phyloP scores from a whole-genome alignment of 2,113 vertebrate genomes.

The Podilymbus podiceps region DNA sequence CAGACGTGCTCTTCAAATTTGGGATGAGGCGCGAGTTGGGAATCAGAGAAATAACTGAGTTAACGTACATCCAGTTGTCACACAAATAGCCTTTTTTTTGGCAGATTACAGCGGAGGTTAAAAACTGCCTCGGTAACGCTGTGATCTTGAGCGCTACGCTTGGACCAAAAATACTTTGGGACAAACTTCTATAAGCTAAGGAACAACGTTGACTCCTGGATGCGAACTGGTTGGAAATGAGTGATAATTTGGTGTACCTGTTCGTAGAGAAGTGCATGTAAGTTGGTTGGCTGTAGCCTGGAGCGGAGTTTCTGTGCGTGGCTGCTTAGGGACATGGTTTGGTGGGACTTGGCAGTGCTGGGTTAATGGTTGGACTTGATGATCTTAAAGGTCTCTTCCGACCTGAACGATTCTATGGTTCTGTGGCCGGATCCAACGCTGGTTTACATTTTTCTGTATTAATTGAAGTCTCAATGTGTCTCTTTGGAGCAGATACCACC shows the following conservation, averaged over 20 bases:
- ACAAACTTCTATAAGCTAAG: neutral
- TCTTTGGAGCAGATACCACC: neutral
- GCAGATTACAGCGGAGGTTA: neutral
- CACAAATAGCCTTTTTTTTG: neutral
- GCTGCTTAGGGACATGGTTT: too few relatives aligned
- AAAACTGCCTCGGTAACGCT: neutral
- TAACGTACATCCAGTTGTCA: neutral
- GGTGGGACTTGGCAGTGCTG: too few relatives aligned
- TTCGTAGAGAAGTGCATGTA: neutral
- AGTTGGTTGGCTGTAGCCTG: neutral
- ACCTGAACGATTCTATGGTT: too few relatives aligned
- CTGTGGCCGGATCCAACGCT: accelerated
- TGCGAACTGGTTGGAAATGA: neutral
- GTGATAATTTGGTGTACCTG: neutral
- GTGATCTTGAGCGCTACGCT: neutral
- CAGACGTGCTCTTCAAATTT: neutral
- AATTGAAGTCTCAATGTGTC: accelerated
- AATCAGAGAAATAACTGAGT: neutral
- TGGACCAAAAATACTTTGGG: neutral
- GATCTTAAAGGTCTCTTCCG: too few relatives aligned
- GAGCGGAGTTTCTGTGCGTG: neutral
- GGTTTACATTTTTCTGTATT: accelerated
- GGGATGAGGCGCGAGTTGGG: neutral
- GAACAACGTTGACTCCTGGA: neutral
- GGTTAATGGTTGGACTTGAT: too few relatives aligned